These are phyloP conservation scores for Stichodactyla helianthus DNA, from an alignment of 64 coral and sea anemone genomes.

Conservation along the genomic window DNA sequence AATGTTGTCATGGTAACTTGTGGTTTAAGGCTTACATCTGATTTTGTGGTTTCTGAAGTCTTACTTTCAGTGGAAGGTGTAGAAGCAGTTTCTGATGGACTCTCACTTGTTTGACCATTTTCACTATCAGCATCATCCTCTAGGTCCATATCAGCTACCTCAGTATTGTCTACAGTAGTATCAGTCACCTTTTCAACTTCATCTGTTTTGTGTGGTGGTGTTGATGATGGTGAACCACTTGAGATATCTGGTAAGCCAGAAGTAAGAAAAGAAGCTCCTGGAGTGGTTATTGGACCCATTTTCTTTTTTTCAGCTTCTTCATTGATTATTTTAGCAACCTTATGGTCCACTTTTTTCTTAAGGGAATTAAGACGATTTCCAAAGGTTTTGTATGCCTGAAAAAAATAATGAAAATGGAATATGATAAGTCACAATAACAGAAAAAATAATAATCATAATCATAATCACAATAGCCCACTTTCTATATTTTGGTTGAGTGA, in stretches of 20 bases:
- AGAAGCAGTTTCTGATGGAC: background rate
- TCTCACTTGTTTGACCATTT: constrained; percentile 57
- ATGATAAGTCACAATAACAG: background rate
- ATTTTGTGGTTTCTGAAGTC: background rate
- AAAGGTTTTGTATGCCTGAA: constrained; percentile 96
- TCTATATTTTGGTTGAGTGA: too few species aligned
- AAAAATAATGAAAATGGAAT: background rate
- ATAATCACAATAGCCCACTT: too few species aligned
- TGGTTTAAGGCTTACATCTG: background rate
- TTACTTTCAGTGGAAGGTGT: constrained; percentile 22
- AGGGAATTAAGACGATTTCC: constrained; percentile 89
- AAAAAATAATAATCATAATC: background rate
- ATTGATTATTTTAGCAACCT: constrained; percentile 75
- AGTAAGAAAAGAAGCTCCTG: constrained; percentile 82
- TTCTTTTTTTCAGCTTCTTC: constrained; percentile 87
- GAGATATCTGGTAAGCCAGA: constrained; percentile 78
- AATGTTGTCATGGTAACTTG: background rate
- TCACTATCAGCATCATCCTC: constrained; percentile 92
- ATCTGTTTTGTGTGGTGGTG: constrained; percentile 39
- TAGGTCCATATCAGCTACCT: constrained; percentile 98
- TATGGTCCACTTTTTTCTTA: constrained; percentile 93
- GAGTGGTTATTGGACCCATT: constrained; percentile 87
- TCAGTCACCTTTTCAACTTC: constrained; percentile 57
- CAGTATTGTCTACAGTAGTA: constrained; percentile 91
- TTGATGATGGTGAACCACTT: constrained; percentile 53